phyloP scores from a whole-genome alignment of 2,888 invertebrate genomes.

The Lochmaea crataegi region DNA sequence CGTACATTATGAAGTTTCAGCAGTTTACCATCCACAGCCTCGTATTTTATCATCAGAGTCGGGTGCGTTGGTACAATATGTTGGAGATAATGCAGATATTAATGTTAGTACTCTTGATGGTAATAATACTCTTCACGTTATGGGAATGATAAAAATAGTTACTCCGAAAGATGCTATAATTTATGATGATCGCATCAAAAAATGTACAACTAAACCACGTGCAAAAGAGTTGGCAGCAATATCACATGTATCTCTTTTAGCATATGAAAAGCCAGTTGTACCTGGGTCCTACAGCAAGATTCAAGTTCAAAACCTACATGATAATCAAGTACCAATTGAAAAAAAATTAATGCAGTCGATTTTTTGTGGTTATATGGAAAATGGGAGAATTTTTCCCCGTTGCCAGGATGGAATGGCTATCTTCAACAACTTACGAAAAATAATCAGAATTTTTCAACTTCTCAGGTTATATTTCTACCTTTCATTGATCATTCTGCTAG shows the following conservation, averaged over 20 bases:
- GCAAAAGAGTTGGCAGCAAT: constrained; percentile 48
- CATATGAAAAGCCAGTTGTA: constrained; percentile 45
- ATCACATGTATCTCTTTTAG: constrained; percentile 44
- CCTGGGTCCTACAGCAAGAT: constrained; percentile 46
- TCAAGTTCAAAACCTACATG: constrained; percentile 42
- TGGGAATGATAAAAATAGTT: constrained; percentile 38
- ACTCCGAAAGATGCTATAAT: constrained; percentile 29
- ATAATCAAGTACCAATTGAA: constrained; percentile 27
- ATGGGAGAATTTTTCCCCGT: constrained; percentile 36
- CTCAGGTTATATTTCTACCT: constrained; percentile 50
- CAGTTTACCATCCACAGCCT: constrained; percentile 56
- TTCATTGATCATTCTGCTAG: constrained; percentile 54
- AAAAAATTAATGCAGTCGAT: constrained; percentile 43
- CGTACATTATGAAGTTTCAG: constrained; percentile 51
- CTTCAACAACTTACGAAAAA: constrained; percentile 38
- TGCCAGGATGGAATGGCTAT: constrained; percentile 50
- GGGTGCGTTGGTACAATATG: constrained; percentile 53
- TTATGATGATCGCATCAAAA: constrained; percentile 52
- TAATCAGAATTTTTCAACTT: constrained; percentile 44
- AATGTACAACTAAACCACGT: constrained; percentile 53
- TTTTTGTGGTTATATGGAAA: constrained; percentile 49
- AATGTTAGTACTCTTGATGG: constrained; percentile 55
- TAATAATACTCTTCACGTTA: constrained; percentile 53
- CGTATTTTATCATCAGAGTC: constrained; percentile 56
- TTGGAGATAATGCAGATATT: constrained; percentile 55